Evolutionary conservation across 2,797 vertebrate genomes (phyloP).

Genomic region (Sebastiscus tertius): DNA sequence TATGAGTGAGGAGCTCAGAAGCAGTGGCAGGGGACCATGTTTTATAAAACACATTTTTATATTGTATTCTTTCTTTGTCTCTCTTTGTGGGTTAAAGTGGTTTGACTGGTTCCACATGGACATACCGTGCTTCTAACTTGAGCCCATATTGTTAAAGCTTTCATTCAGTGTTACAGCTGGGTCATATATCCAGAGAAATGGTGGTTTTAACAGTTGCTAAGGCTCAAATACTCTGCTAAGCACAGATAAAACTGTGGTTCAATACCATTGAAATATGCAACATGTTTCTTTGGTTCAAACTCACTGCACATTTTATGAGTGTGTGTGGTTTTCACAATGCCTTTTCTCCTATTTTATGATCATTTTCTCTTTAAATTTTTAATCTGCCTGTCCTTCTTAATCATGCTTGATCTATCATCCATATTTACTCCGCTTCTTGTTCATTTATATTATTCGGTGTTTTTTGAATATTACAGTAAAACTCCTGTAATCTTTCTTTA

Average conservation of each 20-base stretch:
- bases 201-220: background rate
- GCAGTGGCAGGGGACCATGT: background rate
- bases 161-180: background rate
- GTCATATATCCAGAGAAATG: background rate
- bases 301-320: background rate
- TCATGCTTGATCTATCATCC: background rate
- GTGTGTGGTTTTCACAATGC: background rate
- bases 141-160: background rate
- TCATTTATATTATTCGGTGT: background rate
- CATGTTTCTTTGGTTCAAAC: conserved; percentile 27
- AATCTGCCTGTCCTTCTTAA: background rate
- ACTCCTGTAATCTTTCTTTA: background rate
- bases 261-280: conserved; percentile 29
- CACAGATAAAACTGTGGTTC: conserved; percentile 3
- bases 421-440: conserved; percentile 6
- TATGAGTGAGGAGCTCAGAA: background rate
- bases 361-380: background rate
- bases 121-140: background rate
- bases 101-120: background rate
- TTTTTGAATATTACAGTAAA: background rate
- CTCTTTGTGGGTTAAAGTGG: background rate
- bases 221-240: background rate
- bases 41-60: background rate
- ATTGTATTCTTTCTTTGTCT: background rate
- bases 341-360: conserved; percentile 7